Evolutionary conservation across 2,113 vertebrate species (phyloP).

Genomic region (Echinops telfairi): DNA sequence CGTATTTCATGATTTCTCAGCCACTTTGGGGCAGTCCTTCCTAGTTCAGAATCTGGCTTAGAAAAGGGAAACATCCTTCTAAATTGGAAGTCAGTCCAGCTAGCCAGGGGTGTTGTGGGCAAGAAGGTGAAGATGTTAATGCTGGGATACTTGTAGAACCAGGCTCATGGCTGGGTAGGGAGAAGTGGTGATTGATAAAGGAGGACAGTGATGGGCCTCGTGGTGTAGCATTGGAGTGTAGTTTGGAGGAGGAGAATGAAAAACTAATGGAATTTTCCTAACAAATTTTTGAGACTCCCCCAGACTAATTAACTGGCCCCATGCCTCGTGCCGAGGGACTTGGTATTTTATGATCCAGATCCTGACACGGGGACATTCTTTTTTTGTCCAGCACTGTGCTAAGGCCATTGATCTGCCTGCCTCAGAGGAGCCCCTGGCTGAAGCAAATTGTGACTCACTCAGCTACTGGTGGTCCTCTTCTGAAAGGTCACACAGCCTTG

Average conservation of each 20-base stretch:
- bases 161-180: background rate
- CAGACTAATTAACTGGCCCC: too few relatives aligned
- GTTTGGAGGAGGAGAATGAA: background rate
- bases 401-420: background rate
- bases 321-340: too few relatives aligned
- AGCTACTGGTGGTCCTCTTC: background rate
- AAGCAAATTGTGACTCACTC: background rate
- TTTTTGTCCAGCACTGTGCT: background rate
- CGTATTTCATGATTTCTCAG: background rate
- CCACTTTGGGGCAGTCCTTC: background rate
- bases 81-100: background rate
- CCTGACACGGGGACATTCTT: background rate
- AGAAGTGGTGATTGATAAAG: background rate
- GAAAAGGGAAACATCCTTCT: too few relatives aligned
- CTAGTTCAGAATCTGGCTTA: background rate
- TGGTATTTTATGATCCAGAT: too few relatives aligned
- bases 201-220: background rate
- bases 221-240: conserved; percentile 2
- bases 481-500: too few relatives aligned
- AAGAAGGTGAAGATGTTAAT: background rate
- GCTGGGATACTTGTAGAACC: background rate
- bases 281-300: too few relatives aligned
- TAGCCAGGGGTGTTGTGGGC: background rate
- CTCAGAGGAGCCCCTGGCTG: background rate
- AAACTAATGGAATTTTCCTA: too few relatives aligned